Percentiles rank a stretch among this genome's conserved stretches.
Evolutionary conservation across 2,113 vertebrate genomes (phyloP).

Genomic region (Verasper variegatus): DNA sequence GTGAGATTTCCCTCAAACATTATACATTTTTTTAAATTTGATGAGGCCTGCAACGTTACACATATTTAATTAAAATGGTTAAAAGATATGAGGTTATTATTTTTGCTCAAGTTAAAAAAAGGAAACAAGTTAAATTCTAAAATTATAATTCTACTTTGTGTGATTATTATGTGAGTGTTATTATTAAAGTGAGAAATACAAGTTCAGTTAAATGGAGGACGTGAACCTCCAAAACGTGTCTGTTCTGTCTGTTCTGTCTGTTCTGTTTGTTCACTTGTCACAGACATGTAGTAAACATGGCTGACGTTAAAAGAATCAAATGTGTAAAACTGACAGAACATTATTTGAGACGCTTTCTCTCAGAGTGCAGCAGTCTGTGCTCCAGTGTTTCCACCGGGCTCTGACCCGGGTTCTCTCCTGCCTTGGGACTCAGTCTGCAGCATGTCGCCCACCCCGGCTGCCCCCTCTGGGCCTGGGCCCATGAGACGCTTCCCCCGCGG

Average conservation of each 20-base stretch:
- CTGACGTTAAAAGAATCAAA: not conserved
- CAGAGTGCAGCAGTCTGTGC: no score
- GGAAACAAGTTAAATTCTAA: not conserved
- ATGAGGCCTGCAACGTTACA: not conserved
- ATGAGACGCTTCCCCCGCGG: slow-evolving; percentile 21
- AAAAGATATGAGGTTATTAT: not conserved
- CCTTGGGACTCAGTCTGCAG: slow-evolving; percentile 4
- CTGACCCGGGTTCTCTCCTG: not conserved
- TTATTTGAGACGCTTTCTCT: no score
- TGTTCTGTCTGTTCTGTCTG: not conserved
- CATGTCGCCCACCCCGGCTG: slow-evolving; percentile 18
- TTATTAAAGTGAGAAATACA: not conserved
- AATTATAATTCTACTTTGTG: no score
- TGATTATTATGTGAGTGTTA: no score
- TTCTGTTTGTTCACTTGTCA: slow-evolving; percentile 3
- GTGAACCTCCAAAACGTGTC: no score
- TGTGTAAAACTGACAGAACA: not conserved
- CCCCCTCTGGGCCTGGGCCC: slow-evolving; percentile 25
- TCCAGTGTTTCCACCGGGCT: not conserved
- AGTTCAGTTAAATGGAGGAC: no score
- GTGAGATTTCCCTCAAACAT: slow-evolving; percentile 8
- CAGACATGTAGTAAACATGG: slow-evolving; percentile 5
- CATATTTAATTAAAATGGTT: slow-evolving; percentile 45
- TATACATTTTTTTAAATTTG: slow-evolving; percentile 12
- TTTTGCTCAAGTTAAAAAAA: not conserved